These are phyloP conservation scores for Danionella cerebrum DNA, from an alignment of 2,113 vertebrate genomes.

Conservation along the genomic window DNA sequence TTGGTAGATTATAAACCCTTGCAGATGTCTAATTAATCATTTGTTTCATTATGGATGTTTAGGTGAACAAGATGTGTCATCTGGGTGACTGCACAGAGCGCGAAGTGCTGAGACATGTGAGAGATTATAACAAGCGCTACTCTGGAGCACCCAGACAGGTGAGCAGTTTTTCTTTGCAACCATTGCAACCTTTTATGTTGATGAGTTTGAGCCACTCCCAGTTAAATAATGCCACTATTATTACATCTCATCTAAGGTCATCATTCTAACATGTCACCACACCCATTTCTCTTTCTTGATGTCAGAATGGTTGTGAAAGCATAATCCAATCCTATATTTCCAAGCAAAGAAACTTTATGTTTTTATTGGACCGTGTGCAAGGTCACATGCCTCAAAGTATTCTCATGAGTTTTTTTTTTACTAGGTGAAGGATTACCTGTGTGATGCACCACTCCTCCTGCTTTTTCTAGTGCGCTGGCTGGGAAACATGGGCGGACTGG, in stretches of 20 bases:
- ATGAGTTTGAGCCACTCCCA: neutral
- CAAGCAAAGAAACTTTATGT: neutral
- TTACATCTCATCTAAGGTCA: neutral
- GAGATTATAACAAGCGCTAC: constrained; percentile 73
- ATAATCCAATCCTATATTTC: neutral
- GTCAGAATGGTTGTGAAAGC: neutral
- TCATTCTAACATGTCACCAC: neutral
- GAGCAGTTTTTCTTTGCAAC: constrained; percentile 36
- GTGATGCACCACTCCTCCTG: constrained; percentile 59
- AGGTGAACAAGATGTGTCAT: constrained; percentile 60
- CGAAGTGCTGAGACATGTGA: constrained; percentile 59
- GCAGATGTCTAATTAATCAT: too few species aligned
- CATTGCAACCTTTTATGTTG: neutral
- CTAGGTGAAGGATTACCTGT: constrained; percentile 73
- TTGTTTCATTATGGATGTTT: neutral
- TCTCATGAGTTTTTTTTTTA: neutral
- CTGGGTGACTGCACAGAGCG: constrained; percentile 54
- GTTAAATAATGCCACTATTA: neutral
- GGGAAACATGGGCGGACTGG: constrained; percentile 61
- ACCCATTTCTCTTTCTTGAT: neutral
- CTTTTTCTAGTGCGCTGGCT: constrained; percentile 53
- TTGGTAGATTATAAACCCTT: too few species aligned
- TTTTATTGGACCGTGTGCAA: neutral
- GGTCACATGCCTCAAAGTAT: neutral
- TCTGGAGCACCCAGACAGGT: constrained; percentile 68